Percentiles rank a stretch among this genome's conserved stretches.
Conservation (phyloP, 2,797 vertebrate species). For the Nyctalus aviator region DNA sequence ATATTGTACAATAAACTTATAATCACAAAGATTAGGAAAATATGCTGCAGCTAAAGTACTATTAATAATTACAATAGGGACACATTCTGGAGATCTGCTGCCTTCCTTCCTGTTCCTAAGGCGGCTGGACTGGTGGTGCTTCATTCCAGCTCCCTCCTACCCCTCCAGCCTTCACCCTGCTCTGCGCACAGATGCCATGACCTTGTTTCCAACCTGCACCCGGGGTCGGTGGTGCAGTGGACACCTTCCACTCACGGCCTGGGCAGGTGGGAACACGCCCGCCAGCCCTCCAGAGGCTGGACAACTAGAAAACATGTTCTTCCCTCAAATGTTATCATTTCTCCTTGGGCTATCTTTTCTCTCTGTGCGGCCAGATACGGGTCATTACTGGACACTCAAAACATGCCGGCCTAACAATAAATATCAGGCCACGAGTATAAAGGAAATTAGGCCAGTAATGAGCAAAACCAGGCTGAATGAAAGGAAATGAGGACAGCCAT, state of each 20-base stretch:
- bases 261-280: background rate
- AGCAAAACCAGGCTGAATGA: slow-evolving; percentile 40
- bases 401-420: background rate
- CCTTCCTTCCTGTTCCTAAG: background rate
- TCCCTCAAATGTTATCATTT: background rate
- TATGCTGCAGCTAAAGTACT: background rate
- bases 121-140: background rate
- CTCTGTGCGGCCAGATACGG: background rate
- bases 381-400: background rate
- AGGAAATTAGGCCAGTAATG: slow-evolving; percentile 58
- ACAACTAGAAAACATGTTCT: background rate
- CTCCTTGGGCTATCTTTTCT: background rate
- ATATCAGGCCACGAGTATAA: background rate
- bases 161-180: background rate
- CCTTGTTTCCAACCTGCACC: background rate
- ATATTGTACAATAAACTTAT: background rate
- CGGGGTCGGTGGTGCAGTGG: background rate
- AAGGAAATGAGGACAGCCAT: slow-evolving; percentile 48
- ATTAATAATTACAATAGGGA: background rate
- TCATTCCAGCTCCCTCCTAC: background rate
- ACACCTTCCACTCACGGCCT: background rate
- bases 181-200: background rate
- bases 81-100: background rate
- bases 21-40: background rate
- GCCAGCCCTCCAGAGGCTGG: background rate